Percentiles rank a stretch among this genome's conserved stretches.
Evolutionary conservation across 2,797 vertebrate genomes (phyloP).

Genomic region (Sebastes matsubarae): DNA sequence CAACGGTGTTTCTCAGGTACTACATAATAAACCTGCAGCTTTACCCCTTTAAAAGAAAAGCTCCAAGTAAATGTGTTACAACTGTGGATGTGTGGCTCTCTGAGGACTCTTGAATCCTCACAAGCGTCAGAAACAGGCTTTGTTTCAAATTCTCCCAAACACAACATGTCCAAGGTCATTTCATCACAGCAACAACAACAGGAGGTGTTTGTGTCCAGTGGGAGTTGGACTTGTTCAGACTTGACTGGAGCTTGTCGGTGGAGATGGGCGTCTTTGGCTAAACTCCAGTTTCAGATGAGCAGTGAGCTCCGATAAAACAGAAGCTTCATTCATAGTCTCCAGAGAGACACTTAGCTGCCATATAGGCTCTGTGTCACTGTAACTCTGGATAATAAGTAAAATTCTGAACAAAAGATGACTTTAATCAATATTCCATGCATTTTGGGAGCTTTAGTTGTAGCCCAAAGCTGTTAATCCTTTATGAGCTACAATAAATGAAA

Average conservation of each 20-base stretch:
- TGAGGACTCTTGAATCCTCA: conserved; percentile 7
- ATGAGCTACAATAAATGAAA: conserved; percentile 9
- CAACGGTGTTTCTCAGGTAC: background rate
- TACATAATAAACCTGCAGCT: conserved; percentile 25
- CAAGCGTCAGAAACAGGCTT: background rate
- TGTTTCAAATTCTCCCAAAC: conserved; percentile 16
- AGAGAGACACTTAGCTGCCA: background rate
- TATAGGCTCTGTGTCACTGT: background rate
- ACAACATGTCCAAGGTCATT: conserved; percentile 42
- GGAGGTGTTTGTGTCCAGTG: conserved; percentile 11
- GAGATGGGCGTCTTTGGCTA: conserved; percentile 10
- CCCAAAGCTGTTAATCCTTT: conserved; percentile 14
- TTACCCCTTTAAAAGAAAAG: conserved; percentile 6
- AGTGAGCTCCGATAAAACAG: background rate
- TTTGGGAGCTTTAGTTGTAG: conserved; percentile 2
- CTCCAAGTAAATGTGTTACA: conserved; percentile 28
- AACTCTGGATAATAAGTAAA: background rate
- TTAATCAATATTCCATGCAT: conserved; percentile 4
- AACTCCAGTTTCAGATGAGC: background rate
- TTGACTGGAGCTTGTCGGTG: background rate
- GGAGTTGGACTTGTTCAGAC: conserved; percentile 13
- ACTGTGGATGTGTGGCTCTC: background rate
- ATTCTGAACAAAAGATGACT: background rate
- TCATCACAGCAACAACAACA: conserved; percentile 1
- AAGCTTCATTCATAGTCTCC: background rate